These are phyloP conservation scores for Cotesia congregata DNA, from an alignment of 2,888 invertebrate species.

Conservation along the genomic window DNA sequence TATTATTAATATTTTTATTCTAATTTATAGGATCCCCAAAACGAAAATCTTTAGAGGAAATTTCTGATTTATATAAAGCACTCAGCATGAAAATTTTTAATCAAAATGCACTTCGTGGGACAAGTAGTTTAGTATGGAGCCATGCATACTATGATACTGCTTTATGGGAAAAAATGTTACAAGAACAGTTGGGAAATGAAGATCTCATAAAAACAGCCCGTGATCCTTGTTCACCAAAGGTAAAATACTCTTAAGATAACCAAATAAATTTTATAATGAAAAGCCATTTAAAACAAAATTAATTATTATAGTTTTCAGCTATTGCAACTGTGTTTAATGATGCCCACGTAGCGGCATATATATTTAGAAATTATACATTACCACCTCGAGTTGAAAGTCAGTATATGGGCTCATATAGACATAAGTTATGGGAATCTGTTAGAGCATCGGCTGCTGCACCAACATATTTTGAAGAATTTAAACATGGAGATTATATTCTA, in stretches of 20 bases:
- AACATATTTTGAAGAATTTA: constrained; percentile 89
- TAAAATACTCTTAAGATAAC: constrained; percentile 51
- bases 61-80: constrained; percentile 75
- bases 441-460: constrained; percentile 93
- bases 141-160: constrained; percentile 92
- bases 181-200: constrained; percentile 76
- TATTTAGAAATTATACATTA: constrained; percentile 89
- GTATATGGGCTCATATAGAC: constrained; percentile 80
- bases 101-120: constrained; percentile 78
- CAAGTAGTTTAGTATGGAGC: constrained; percentile 84
- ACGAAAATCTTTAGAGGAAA: constrained; percentile 74
- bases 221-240: constrained; percentile 74
- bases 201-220: constrained; percentile 75
- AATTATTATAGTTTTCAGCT: constrained; percentile 76
- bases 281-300: no score
- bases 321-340: constrained; percentile 87
- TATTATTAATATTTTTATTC: constrained; percentile 6
- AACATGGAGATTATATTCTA: constrained; percentile 77
- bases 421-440: constrained; percentile 86
- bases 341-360: constrained; percentile 79
- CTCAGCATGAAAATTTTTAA: constrained; percentile 78
- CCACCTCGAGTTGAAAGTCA: constrained; percentile 79
- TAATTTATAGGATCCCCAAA: constrained; percentile 72
- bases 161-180: constrained; percentile 84
- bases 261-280: no score